A percentile compares a stretch with the other conserved stretches of the same genome.
These are phyloP conservation scores for Zhuqinia jingwanae DNA, from an alignment of 2,888 invertebrate genomes.

Conservation along the genomic window DNA sequence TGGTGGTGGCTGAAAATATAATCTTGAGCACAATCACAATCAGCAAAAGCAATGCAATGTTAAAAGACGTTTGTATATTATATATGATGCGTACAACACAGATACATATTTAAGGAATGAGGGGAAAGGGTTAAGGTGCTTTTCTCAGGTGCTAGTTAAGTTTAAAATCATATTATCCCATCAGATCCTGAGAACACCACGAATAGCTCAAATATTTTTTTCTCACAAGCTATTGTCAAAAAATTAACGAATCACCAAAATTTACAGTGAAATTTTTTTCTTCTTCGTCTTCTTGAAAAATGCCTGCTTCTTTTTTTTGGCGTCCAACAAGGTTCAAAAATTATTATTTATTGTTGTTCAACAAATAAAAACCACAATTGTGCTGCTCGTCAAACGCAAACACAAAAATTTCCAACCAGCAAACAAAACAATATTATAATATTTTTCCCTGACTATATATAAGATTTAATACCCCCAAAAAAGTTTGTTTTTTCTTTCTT, in stretches of 20 bases:
- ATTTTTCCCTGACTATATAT: not conserved
- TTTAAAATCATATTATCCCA: not conserved
- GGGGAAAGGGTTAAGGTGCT: constrained; percentile 21
- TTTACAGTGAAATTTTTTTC: no score
- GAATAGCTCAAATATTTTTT: constrained; percentile 1
- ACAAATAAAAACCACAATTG: constrained; percentile 18
- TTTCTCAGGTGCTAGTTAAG: not conserved
- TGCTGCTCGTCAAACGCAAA: not conserved
- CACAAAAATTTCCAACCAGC: not conserved
- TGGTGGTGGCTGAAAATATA: not conserved
- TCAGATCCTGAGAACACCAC: not conserved
- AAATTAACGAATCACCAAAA: not conserved
- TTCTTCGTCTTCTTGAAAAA: no score
- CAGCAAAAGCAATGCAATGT: not conserved
- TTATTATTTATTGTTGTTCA: not conserved
- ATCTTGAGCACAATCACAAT: not conserved
- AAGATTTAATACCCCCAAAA: not conserved
- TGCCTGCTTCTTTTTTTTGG: not conserved
- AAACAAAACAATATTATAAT: no score
- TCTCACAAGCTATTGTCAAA: constrained; percentile 58
- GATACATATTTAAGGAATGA: no score
- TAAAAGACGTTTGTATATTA: no score
- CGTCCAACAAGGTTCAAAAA: not conserved
- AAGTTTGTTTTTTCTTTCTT: not conserved
- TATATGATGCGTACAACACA: no score